These are phyloP conservation scores for Lasioglossum calceatum DNA, from an alignment of 2,888 invertebrate species.

Conservation along the genomic window DNA sequence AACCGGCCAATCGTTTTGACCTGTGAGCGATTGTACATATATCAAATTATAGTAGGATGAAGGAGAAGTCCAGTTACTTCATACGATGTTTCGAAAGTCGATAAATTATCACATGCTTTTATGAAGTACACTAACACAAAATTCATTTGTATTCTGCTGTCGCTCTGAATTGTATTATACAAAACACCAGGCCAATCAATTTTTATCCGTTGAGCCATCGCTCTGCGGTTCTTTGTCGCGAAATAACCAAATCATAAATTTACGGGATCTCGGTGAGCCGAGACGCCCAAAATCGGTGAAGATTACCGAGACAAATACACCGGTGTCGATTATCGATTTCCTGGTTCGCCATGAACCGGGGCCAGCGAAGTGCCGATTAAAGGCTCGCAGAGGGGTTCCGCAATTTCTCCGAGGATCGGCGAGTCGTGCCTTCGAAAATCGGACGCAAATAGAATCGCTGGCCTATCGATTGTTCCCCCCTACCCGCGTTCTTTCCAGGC, in stretches of 20 bases:
- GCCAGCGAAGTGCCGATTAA: background rate
- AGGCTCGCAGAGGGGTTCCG: background rate
- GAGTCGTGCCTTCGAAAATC: slow-evolving; percentile 36
- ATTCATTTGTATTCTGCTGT: too few relatives aligned
- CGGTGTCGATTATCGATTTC: slow-evolving; percentile 34
- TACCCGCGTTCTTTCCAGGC: slow-evolving; percentile 38
- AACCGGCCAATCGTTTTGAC: background rate
- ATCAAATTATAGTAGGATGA: too few relatives aligned
- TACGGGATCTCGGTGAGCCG: background rate
- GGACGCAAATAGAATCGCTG: slow-evolving; percentile 48
- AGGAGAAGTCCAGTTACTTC: too few relatives aligned
- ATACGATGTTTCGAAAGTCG: too few relatives aligned
- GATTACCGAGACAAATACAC: slow-evolving; percentile 28
- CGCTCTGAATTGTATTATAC: too few relatives aligned
- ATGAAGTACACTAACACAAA: too few relatives aligned
- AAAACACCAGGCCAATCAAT: too few relatives aligned
- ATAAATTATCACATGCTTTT: too few relatives aligned
- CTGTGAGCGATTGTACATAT: too few relatives aligned
- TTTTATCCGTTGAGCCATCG: too few relatives aligned
- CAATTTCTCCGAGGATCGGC: background rate
- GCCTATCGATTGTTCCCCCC: slow-evolving; percentile 56
- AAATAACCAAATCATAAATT: too few relatives aligned
- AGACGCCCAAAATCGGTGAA: background rate
- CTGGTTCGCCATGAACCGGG: background rate
- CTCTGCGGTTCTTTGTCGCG: too few relatives aligned